These are phyloP conservation scores for Protaetia brevitarsis DNA, from an alignment of 1,140 invertebrate species.

Conservation along the genomic window DNA sequence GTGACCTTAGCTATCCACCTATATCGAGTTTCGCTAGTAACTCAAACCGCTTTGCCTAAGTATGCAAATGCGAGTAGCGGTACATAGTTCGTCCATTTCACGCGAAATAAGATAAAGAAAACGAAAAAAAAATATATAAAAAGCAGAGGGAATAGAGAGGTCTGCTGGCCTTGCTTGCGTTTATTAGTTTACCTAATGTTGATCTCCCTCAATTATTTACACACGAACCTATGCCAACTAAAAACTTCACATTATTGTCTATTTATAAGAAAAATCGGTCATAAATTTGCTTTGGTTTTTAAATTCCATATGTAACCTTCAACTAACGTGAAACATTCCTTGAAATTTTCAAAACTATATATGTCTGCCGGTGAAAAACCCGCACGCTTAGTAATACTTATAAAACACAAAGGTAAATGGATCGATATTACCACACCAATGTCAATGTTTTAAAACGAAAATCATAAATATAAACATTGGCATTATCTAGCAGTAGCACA, in stretches of 20 bases:
- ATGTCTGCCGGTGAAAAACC: too few species aligned
- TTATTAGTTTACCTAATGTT: background rate
- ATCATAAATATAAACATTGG: background rate
- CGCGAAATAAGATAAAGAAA: background rate
- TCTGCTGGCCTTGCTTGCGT: background rate
- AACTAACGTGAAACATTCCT: too few species aligned
- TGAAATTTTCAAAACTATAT: too few species aligned
- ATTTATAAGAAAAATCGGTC: too few species aligned
- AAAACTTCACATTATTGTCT: background rate
- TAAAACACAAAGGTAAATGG: too few species aligned
- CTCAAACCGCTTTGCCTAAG: background rate
- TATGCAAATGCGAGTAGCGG: too few species aligned
- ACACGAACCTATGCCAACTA: too few species aligned
- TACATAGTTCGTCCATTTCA: background rate
- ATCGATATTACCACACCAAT: too few species aligned
- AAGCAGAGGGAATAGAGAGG: background rate
- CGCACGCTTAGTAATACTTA: too few species aligned
- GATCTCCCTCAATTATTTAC: background rate
- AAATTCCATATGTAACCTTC: too few species aligned
- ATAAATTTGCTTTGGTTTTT: too few species aligned
- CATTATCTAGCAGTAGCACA: background rate
- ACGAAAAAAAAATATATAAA: background rate
- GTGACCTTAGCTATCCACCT: background rate
- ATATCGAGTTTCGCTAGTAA: background rate
- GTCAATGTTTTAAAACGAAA: too few species aligned